phyloP scores from a whole-genome alignment of 2,113 vertebrate species.

The Empidonax alnorum region DNA sequence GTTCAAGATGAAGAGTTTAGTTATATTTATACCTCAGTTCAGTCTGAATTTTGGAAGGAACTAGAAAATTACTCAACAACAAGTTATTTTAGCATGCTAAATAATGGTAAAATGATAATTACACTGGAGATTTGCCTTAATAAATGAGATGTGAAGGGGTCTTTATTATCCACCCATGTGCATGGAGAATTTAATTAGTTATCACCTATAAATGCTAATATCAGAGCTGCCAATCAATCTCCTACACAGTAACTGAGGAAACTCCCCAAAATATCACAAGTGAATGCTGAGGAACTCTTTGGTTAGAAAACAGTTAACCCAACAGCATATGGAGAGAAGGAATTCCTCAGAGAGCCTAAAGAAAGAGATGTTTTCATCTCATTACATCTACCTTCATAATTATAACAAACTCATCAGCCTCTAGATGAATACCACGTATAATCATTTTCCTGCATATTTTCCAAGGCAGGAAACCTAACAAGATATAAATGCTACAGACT shows the following conservation, averaged over 20 bases:
- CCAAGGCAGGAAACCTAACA: constrained; percentile 82
- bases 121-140: constrained; percentile 47
- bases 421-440: constrained; percentile 79
- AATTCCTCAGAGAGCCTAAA: constrained; percentile 71
- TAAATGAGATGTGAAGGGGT: constrained; percentile 26
- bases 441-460: constrained; percentile 83
- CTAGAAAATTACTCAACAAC: not conserved
- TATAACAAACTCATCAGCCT: constrained; percentile 83
- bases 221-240: constrained; percentile 45
- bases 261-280: not conserved
- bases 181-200: constrained; percentile 53
- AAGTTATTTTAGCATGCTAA: constrained; percentile 27
- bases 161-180: constrained; percentile 41
- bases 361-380: constrained; percentile 82
- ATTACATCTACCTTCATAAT: constrained; percentile 83
- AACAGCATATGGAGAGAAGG: constrained; percentile 66
- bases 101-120: constrained; percentile 54
- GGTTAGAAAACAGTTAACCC: constrained; percentile 78
- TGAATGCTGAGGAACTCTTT: constrained; percentile 45
- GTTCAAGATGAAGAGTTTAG: not conserved
- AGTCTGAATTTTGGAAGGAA: not conserved
- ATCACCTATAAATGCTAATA: constrained; percentile 47
- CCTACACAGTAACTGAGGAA: not conserved
- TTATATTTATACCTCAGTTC: not conserved
- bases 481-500: constrained; percentile 79